These are phyloP conservation scores for Hoplodrina blanda DNA, from an alignment of 2,888 invertebrate genomes.

Conservation along the genomic window DNA sequence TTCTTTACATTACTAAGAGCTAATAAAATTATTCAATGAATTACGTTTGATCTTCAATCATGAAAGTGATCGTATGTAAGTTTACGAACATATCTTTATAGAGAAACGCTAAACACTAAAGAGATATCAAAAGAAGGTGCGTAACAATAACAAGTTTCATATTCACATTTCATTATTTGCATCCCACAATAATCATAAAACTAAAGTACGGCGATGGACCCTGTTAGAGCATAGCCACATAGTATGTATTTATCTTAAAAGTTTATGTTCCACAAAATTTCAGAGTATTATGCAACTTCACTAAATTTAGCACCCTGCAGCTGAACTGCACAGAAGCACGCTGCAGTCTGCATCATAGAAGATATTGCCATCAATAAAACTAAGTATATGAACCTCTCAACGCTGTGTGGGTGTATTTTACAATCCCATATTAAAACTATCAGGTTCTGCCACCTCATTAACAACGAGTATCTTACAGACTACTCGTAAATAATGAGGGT, in stretches of 20 bases:
- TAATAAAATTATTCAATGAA: background rate
- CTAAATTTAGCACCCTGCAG: background rate
- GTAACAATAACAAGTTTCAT: background rate
- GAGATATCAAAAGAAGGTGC: background rate
- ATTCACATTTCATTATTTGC: no score
- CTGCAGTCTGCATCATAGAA: background rate
- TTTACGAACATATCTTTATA: no score
- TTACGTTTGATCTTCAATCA: background rate
- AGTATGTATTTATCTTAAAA: no score
- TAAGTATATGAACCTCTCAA: conserved; percentile 28
- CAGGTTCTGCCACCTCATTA: conserved; percentile 58
- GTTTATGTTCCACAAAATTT: background rate
- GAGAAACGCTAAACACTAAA: no score
- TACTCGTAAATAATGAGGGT: conserved; percentile 67
- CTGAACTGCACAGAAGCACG: background rate
- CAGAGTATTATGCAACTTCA: background rate
- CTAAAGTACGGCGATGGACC: no score
- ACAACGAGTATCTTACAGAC: conserved; percentile 40
- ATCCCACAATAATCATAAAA: no score
- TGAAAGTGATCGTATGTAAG: no score
- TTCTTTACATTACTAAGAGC: background rate
- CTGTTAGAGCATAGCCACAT: background rate
- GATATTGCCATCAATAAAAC: conserved; percentile 22
- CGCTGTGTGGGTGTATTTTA: conserved; percentile 47
- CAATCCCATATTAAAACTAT: conserved; percentile 48